Evolutionary conservation across 2,888 invertebrate genomes (phyloP).

Genomic region (Seira musarum): DNA sequence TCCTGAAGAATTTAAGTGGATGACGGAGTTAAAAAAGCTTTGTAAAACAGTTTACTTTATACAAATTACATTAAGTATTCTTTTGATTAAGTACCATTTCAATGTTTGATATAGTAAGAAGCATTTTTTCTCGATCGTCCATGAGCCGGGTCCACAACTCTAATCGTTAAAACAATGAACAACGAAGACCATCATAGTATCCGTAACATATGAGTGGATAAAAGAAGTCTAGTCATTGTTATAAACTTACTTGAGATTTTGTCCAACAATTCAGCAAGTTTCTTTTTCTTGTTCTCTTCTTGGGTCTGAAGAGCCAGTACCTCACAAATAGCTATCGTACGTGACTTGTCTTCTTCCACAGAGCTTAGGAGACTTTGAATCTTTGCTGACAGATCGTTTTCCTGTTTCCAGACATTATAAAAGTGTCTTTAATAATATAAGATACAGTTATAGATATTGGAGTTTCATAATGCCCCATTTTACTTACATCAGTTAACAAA

Average conservation of each 20-base stretch:
- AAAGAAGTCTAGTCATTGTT: background rate
- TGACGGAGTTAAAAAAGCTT: too few species aligned
- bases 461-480: background rate
- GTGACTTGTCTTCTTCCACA: constrained; percentile 30
- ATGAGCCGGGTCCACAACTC: constrained; percentile 52
- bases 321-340: constrained; percentile 31
- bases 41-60: background rate
- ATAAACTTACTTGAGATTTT: constrained; percentile 26
- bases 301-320: constrained; percentile 37
- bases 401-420: background rate
- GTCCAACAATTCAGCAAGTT: constrained; percentile 36
- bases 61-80: background rate
- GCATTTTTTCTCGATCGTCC: constrained; percentile 49
- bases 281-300: constrained; percentile 38
- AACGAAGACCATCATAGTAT: background rate
- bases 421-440: too few species aligned
- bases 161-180: constrained; percentile 4
- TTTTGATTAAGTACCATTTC: constrained; percentile 42
- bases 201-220: background rate
- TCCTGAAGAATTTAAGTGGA: constrained; percentile 36
- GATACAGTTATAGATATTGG: too few species aligned
- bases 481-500: constrained; percentile 44
- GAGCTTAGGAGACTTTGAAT: constrained; percentile 7
- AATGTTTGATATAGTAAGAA: constrained; percentile 49
- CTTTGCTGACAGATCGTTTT: constrained; percentile 3